Base-by-base conservation (phyloP, 2,888 invertebrate genomes). In the Rhamphomyia laevipes region DNA sequence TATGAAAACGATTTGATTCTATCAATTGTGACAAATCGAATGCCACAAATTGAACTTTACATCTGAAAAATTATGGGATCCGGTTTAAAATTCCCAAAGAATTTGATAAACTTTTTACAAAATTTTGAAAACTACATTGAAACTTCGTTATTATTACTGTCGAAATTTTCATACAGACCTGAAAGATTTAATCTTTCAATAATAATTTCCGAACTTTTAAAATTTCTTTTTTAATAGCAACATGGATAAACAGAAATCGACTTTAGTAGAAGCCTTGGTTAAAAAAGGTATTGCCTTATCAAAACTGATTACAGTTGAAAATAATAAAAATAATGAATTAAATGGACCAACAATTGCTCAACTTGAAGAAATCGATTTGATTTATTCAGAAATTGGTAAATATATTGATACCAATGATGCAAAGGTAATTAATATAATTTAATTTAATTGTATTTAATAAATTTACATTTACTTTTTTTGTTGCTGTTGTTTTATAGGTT, bases 231-330 rank as follows among this genome's bases (percentile, higher is more conserved):
- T 7, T 27, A 5, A 13, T 35, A 86, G 86, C 53, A 79, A 81
- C 56, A 89, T 91, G 78, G 94, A 95, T 55, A 86, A 86, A 62
- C 85, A 87, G 64, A 90, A 86, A 63, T 78, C 73, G 44, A 81
- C 81, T 52, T 73, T 92, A 45, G 69, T 94, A 42, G 94, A 95
- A 58, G 86, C 89, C 18, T 70, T 89, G 45, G 78, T 81, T 33
- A 82, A 84, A 53, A 82, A 81, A 65, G 90, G 88, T 45, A 75
- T 82, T 51, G 82, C 85, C 45, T 65, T 84, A 53, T 81, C 82
- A 57, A 80, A 84, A 51, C 69, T 84, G 51, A 74, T 73, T 48
- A 66, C 77, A 47, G 61, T 67, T 41, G 64, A 63, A 13, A 51
- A 57, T 45, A 63, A 62, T 45, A 63, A 64, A 15, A 59, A 62